Percentiles rank a stretch among this genome's conserved stretches.
phyloP scores from a whole-genome alignment of 2,113 vertebrate genomes.

The Oplegnathus fasciatus region DNA sequence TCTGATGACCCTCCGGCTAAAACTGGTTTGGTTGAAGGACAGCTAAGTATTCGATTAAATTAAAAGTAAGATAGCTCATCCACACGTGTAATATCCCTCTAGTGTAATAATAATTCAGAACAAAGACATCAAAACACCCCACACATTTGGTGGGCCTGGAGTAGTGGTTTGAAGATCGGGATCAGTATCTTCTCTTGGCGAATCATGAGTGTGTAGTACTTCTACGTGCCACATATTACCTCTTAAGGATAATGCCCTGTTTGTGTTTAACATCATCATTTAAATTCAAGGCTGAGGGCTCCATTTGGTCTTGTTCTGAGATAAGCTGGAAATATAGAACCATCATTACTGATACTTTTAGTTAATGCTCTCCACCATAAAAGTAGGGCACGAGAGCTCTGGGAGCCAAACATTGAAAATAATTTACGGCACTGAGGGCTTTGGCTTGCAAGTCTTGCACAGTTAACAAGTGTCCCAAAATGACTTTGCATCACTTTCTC shows the following conservation, averaged over 20 bases:
- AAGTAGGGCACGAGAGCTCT: slow-evolving; percentile 71
- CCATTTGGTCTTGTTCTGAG: slow-evolving; percentile 29
- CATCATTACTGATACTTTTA: slow-evolving; percentile 60
- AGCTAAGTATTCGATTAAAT: neutral
- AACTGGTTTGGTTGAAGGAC: neutral
- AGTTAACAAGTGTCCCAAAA: slow-evolving; percentile 63
- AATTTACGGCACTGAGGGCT: slow-evolving; percentile 61
- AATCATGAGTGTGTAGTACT: neutral
- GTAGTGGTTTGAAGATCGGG: slow-evolving; percentile 10
- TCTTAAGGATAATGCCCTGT: slow-evolving; percentile 16
- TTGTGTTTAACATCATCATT: slow-evolving; percentile 51
- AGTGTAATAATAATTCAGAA: neutral
- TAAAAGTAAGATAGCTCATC: neutral
- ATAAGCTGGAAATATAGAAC: slow-evolving; percentile 62
- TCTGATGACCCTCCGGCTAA: neutral
- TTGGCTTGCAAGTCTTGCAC: slow-evolving; percentile 44
- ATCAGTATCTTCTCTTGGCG: slow-evolving; percentile 22
- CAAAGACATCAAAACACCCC: neutral
- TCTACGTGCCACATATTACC: neutral
- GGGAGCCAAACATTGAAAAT: slow-evolving; percentile 73
- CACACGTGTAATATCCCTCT: neutral
- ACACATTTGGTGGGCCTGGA: neutral
- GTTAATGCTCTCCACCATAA: slow-evolving; percentile 63
- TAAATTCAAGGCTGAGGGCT: slow-evolving; percentile 37
- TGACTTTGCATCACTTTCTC: slow-evolving; percentile 57